Evolutionary conservation across 2,888 invertebrate genomes (phyloP).

Genomic region (Metopia argyrocephala): DNA sequence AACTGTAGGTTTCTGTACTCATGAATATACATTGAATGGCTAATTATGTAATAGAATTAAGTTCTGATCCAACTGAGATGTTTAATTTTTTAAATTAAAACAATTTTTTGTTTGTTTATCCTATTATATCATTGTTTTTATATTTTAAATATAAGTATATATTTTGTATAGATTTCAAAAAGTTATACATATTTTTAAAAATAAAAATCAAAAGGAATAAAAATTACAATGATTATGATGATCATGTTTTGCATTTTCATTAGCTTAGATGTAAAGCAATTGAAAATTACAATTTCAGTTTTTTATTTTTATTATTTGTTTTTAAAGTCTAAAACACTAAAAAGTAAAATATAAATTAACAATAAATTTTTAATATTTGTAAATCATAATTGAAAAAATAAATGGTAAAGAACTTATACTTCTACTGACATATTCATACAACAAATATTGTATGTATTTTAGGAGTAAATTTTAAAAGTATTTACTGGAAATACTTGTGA

Average conservation of each 20-base stretch:
- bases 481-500: too few species aligned
- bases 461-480: too few species aligned
- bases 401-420: too few species aligned
- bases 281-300: slow-evolving; percentile 30
- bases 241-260: slow-evolving; percentile 18
- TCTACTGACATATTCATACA: too few species aligned
- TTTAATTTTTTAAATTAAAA: slow-evolving; percentile 38
- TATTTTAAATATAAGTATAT: slow-evolving; percentile 42
- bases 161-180: slow-evolving; percentile 64
- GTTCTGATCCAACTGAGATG: too few species aligned
- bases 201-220: slow-evolving; percentile 39
- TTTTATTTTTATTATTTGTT: neutral
- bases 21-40: too few species aligned
- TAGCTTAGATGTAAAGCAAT: slow-evolving; percentile 55
- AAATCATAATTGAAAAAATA: too few species aligned
- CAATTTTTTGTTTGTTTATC: slow-evolving; percentile 14
- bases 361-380: slow-evolving; percentile 35
- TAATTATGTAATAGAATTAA: too few species aligned
- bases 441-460: too few species aligned
- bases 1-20: too few species aligned
- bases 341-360: neutral
- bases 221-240: slow-evolving; percentile 5
- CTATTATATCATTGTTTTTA: slow-evolving; percentile 12
- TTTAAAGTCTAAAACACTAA: neutral
- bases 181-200: slow-evolving; percentile 61